A percentile compares a stretch with the other conserved stretches of the same genome.
These are phyloP conservation scores for Mobula hypostoma DNA, from an alignment of 2,113 vertebrate genomes.

Conservation along the genomic window DNA sequence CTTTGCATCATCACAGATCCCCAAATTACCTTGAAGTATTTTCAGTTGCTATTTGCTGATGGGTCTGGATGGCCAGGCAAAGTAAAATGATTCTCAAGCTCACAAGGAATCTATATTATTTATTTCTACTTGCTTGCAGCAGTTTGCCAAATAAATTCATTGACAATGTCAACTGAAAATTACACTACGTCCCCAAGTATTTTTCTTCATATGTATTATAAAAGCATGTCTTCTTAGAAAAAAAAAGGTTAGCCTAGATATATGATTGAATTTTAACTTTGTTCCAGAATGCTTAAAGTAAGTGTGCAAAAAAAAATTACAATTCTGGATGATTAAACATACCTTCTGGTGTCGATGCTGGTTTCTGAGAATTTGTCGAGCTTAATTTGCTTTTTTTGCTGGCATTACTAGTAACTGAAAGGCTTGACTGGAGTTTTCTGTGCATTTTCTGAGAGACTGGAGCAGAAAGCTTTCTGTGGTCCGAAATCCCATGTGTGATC, in stretches of 20 bases:
- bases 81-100: not conserved
- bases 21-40: not conserved
- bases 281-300: not conserved
- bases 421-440: constrained; percentile 82
- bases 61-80: not conserved
- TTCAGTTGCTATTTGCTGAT: not conserved
- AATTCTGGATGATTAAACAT: constrained; percentile 46
- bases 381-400: constrained; percentile 82
- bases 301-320: not conserved
- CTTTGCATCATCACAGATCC: not conserved
- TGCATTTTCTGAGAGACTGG: constrained; percentile 88
- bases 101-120: not conserved
- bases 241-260: not conserved
- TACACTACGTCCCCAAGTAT: not conserved
- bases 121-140: not conserved
- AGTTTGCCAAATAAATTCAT: not conserved
- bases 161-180: not conserved
- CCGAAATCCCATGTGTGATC: constrained; percentile 50
- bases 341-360: constrained; percentile 85
- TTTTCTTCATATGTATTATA: not conserved
- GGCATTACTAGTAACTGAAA: constrained; percentile 82
- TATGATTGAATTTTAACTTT: not conserved
- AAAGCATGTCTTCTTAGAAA: not conserved
- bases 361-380: constrained; percentile 76
- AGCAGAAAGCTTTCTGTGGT: constrained; percentile 64